A percentile compares a stretch with the other conserved stretches of the same genome.
Evolutionary conservation across 2,113 vertebrate species (phyloP).

Genomic region (Psammodynastes pulverulentus): DNA sequence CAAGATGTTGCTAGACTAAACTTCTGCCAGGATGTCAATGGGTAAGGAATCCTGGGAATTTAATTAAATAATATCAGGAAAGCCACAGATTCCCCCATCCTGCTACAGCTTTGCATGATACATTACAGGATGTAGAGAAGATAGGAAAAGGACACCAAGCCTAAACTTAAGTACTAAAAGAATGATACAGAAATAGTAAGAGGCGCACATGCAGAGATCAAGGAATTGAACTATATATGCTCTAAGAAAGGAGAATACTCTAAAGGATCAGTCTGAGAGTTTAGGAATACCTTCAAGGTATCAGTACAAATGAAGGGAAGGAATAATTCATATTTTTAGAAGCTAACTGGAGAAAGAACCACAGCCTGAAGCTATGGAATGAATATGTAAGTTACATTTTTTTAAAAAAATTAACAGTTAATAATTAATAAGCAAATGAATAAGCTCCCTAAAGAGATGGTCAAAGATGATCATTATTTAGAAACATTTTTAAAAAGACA

Average conservation of each 20-base stretch:
- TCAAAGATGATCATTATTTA: conserved; percentile 16
- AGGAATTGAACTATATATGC: neutral
- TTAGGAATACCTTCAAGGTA: neutral
- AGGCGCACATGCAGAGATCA: neutral
- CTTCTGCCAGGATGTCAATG: neutral
- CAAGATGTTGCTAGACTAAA: neutral
- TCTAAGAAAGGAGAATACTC: neutral
- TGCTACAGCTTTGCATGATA: neutral
- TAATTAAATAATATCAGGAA: neutral
- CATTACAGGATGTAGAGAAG: neutral
- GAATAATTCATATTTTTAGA: conserved; percentile 5
- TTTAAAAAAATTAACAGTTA: conserved; percentile 2
- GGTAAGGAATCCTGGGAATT: neutral
- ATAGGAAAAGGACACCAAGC: neutral
- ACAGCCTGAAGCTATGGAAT: conserved; percentile 2
- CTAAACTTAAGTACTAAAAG: neutral
- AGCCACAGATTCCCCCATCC: neutral
- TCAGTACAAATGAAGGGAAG: conserved; percentile 8
- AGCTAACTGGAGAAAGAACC: neutral
- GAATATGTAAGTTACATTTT: neutral
- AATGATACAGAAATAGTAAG: neutral
- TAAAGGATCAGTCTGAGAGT: neutral
- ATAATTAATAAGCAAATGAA: neutral
- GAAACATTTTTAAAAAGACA: conserved; percentile 1
- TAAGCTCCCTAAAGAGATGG: conserved; percentile 17